Percentiles rank a stretch among this genome's conserved stretches.
Evolutionary conservation across 2,797 vertebrate species (phyloP).

Genomic region (Poecilia picta): DNA sequence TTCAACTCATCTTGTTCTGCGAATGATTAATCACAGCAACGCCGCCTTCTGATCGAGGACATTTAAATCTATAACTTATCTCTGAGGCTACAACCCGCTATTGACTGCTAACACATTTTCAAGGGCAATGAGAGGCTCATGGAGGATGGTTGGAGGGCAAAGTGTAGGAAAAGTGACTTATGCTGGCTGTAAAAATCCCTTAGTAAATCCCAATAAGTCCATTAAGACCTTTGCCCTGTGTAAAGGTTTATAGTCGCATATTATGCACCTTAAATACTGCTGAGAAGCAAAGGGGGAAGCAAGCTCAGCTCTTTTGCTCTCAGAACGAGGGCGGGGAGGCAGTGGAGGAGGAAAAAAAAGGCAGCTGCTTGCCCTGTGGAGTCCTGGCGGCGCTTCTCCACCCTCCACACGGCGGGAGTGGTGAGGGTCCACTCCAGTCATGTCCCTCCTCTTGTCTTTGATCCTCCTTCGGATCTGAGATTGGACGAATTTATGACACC

Average conservation of each 20-base stretch:
- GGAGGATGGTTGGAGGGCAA: slow-evolving; percentile 52
- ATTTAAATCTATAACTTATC: slow-evolving; percentile 54
- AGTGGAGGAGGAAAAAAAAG: slow-evolving; percentile 69
- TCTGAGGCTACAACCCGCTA: slow-evolving; percentile 43
- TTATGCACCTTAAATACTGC: slow-evolving; percentile 63
- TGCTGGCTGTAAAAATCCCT: slow-evolving; percentile 64
- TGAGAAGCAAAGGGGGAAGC: slow-evolving; percentile 45
- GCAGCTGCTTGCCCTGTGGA: slow-evolving; percentile 82
- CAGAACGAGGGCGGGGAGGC: slow-evolving; percentile 37
- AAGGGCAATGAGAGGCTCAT: slow-evolving; percentile 66
- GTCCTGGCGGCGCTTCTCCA: slow-evolving; percentile 72
- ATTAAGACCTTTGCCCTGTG: slow-evolving; percentile 62
- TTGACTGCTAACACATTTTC: slow-evolving; percentile 67
- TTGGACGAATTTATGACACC: slow-evolving; percentile 51
- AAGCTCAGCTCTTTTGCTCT: slow-evolving; percentile 55
- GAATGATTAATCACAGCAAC: slow-evolving; percentile 43
- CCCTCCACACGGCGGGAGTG: slow-evolving; percentile 64
- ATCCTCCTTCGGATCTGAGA: slow-evolving; percentile 44
- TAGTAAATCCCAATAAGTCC: slow-evolving; percentile 74
- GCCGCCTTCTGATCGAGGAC: slow-evolving; percentile 38
- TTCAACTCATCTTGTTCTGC: slow-evolving; percentile 7
- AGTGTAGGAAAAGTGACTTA: slow-evolving; percentile 64
- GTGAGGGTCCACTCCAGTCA: slow-evolving; percentile 46
- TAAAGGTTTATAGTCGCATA: slow-evolving; percentile 61
- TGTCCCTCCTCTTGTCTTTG: slow-evolving; percentile 65